These are phyloP conservation scores for Himalopsyche japonica DNA, from an alignment of 2,888 invertebrate genomes.

Conservation along the genomic window DNA sequence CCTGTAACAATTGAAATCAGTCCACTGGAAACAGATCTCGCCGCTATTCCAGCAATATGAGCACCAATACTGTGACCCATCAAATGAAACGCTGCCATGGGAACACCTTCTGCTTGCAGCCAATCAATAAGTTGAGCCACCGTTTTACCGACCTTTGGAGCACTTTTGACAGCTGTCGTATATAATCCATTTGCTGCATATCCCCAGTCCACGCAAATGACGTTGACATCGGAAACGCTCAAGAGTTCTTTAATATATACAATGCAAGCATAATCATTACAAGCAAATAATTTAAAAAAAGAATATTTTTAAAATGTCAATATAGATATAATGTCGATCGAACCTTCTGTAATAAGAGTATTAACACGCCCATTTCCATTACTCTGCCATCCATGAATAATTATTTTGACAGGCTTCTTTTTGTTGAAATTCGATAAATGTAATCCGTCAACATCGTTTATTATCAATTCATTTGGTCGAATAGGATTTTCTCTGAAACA, in stretches of 20 bases:
- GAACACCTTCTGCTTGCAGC: conserved; percentile 13
- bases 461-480: conserved; percentile 45
- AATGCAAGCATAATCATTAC: background rate
- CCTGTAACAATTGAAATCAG: conserved; percentile 31
- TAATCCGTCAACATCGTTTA: conserved; percentile 45
- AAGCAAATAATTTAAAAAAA: background rate
- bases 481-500: conserved; percentile 27
- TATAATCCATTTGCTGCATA: conserved; percentile 27
- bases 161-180: conserved; percentile 26
- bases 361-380: conserved; percentile 43
- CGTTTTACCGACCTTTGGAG: conserved; percentile 3
- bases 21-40: conserved; percentile 27
- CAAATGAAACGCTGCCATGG: conserved; percentile 23
- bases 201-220: conserved; percentile 34
- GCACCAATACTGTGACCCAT: conserved; percentile 38
- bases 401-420: conserved; percentile 45
- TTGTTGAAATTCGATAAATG: conserved; percentile 45
- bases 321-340: background rate
- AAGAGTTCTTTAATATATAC: conserved; percentile 21
- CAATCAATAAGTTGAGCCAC: conserved; percentile 27
- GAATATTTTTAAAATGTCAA: too few species aligned
- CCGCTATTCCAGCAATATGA: conserved; percentile 32
- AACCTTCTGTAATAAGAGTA: conserved; percentile 46
- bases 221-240: conserved; percentile 24
- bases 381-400: conserved; percentile 51